A percentile compares a stretch with the other conserved stretches of the same genome.
Conservation (phyloP, 2,888 invertebrate species). For the Monoplex corrugatus region DNA sequence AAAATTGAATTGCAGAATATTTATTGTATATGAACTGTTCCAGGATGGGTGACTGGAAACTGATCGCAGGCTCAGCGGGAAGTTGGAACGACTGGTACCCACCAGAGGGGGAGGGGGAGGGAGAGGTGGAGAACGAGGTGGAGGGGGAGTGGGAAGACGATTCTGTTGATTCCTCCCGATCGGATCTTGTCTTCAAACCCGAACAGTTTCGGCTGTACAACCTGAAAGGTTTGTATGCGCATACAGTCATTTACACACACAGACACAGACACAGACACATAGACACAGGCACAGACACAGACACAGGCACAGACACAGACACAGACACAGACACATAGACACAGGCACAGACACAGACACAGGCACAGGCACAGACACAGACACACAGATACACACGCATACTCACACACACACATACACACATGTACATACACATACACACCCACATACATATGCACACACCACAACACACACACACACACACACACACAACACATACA, state of each 20-base stretch:
- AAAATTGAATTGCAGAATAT: no score
- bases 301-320: not conserved
- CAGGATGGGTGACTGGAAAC: slow-evolving; percentile 54
- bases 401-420: not conserved
- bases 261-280: no score
- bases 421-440: not conserved
- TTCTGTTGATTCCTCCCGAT: no score
- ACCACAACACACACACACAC: not conserved
- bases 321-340: not conserved
- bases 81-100: slow-evolving; percentile 53
- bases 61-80: slow-evolving; percentile 53
- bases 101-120: not conserved
- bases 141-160: no score
- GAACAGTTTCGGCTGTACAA: slow-evolving; percentile 40
- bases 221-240: slow-evolving; percentile 13
- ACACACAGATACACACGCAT: not conserved
- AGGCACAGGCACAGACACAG: not conserved
- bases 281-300: not conserved
- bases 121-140: not conserved
- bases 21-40: no score
- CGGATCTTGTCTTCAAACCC: not conserved
- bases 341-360: not conserved
- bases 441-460: slow-evolving; percentile 2
- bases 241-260: not conserved
- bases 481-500: not conserved